Evolutionary conservation across 2,888 invertebrate species (phyloP).

Genomic region (Palloptera scutellata): DNA sequence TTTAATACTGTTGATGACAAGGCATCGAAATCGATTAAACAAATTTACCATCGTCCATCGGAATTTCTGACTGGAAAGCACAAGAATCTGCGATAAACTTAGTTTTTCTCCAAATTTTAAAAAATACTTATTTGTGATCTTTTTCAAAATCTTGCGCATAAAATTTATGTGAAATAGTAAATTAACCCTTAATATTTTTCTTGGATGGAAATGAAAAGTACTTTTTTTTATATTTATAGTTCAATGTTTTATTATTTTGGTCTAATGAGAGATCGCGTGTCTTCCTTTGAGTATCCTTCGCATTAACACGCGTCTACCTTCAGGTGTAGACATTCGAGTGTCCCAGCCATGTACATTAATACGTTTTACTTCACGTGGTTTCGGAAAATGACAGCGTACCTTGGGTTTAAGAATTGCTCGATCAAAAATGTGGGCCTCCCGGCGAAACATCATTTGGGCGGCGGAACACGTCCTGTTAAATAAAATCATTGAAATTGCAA

Average conservation of each 20-base stretch:
- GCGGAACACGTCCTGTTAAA: constrained; percentile 44
- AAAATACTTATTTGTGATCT: no score
- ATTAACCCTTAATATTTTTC: background rate
- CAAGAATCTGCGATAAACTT: constrained; percentile 17
- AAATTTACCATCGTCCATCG: constrained; percentile 52
- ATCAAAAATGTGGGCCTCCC: constrained; percentile 57
- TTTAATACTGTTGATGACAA: constrained; percentile 53
- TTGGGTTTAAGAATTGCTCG: constrained; percentile 54
- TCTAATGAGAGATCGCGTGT: constrained; percentile 73
- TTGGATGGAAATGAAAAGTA: background rate
- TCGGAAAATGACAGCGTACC: constrained; percentile 71
- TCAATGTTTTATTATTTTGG: background rate
- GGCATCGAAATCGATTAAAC: constrained; percentile 57
- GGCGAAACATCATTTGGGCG: constrained; percentile 45
- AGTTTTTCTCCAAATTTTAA: background rate
- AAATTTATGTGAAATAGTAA: background rate
- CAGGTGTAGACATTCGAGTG: constrained; percentile 73
- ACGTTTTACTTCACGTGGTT: constrained; percentile 76
- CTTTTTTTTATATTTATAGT: background rate
- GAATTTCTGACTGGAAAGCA: constrained; percentile 46
- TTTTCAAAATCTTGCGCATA: background rate
- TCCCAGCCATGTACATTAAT: constrained; percentile 77
- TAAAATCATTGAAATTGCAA: background rate
- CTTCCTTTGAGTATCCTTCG: constrained; percentile 78
- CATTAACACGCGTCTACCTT: constrained; percentile 77